These are phyloP conservation scores for Pheosia gnoma DNA, from an alignment of 2,888 invertebrate species.

Conservation along the genomic window DNA sequence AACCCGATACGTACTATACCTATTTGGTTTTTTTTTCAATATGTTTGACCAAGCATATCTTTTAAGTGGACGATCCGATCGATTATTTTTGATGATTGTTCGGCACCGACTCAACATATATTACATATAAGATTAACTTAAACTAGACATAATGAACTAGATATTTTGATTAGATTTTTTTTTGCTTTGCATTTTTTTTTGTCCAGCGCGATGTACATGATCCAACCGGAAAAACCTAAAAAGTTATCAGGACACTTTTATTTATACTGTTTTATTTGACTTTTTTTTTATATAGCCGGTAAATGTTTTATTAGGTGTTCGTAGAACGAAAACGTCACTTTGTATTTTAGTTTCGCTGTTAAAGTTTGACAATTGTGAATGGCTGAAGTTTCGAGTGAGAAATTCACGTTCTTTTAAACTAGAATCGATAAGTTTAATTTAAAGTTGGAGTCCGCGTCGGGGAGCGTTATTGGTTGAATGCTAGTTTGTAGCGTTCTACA, in stretches of 20 bases:
- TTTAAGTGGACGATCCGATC: no score
- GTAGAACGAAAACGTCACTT: slow-evolving; percentile 40
- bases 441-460: slow-evolving; percentile 15
- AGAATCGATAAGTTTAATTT: slow-evolving; percentile 33
- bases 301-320: slow-evolving; percentile 61
- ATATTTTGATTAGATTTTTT: background rate
- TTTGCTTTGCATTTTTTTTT: no score
- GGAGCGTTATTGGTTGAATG: background rate
- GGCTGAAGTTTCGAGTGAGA: slow-evolving; percentile 34
- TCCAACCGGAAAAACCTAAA: slow-evolving; percentile 41
- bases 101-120: no score
- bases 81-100: no score
- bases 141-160: background rate
- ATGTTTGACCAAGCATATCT: no score
- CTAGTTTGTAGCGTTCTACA: background rate
- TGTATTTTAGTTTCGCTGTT: slow-evolving; percentile 38
- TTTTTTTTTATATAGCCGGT: slow-evolving; percentile 50
- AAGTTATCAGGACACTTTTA: slow-evolving; percentile 44
- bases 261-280: slow-evolving; percentile 46
- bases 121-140: no score
- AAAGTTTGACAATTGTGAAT: slow-evolving; percentile 50
- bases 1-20: no score
- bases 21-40: no score
- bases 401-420: slow-evolving; percentile 40
- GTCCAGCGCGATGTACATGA: slow-evolving; percentile 14